Percentiles rank a stretch among this genome's conserved stretches.
Evolutionary conservation across 2,888 invertebrate species (phyloP).

Genomic region (Clostera curtula): DNA sequence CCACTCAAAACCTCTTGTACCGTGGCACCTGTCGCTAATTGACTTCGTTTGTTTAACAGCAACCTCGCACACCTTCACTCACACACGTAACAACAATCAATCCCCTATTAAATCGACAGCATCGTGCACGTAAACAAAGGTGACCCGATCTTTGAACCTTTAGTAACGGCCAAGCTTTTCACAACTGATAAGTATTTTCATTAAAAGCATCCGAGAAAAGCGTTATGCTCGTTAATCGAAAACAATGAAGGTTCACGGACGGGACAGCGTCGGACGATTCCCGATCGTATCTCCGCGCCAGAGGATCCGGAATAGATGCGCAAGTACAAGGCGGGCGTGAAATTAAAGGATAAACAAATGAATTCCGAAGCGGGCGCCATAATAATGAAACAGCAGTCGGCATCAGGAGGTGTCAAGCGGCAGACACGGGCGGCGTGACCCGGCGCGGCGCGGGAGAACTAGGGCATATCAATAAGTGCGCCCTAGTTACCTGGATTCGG

Average conservation of each 20-base stretch:
- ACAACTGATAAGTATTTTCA: slow-evolving; percentile 7
- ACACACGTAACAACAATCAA: slow-evolving; percentile 41
- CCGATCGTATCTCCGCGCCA: slow-evolving; percentile 59
- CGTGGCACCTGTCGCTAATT: slow-evolving; percentile 46
- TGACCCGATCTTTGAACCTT: not conserved
- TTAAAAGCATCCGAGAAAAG: slow-evolving; percentile 23
- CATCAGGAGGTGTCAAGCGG: slow-evolving; percentile 64
- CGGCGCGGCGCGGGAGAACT: slow-evolving; percentile 52
- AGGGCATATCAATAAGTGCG: slow-evolving; percentile 70
- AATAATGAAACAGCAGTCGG: slow-evolving; percentile 68
- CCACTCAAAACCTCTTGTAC: slow-evolving; percentile 29
- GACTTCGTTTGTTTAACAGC: slow-evolving; percentile 61
- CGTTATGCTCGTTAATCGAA: slow-evolving; percentile 32
- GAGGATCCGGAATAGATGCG: slow-evolving; percentile 66
- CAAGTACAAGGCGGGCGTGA: slow-evolving; percentile 47
- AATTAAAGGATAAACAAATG: slow-evolving; percentile 75
- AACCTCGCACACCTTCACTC: slow-evolving; percentile 31
- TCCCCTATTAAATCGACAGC: slow-evolving; percentile 9
- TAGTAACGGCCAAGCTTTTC: slow-evolving; percentile 8
- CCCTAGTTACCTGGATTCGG: slow-evolving; percentile 58
- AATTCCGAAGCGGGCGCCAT: slow-evolving; percentile 56
- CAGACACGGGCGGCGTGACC: slow-evolving; percentile 66
- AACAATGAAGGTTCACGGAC: slow-evolving; percentile 56
- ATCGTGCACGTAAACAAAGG: not conserved
- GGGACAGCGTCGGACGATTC: slow-evolving; percentile 54